These are phyloP conservation scores for Microcebus griseorufus DNA, from an alignment of 2,113 vertebrate genomes.

Conservation along the genomic window DNA sequence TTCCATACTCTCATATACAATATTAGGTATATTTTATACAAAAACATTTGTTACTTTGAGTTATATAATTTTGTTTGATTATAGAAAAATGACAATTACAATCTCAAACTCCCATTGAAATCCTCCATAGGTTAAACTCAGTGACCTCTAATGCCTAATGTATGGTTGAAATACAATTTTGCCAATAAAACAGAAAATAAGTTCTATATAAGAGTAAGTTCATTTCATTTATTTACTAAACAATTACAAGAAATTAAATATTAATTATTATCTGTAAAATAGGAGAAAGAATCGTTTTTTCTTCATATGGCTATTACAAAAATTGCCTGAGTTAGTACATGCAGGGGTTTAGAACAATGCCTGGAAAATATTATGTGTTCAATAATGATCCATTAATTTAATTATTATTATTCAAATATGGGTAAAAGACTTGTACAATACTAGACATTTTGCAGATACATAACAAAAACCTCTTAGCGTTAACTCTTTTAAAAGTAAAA, in stretches of 20 bases:
- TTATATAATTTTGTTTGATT: neutral
- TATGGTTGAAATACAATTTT: conserved; percentile 17
- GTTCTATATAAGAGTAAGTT: neutral
- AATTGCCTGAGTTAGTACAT: neutral
- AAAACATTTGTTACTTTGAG: neutral
- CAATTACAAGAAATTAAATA: neutral
- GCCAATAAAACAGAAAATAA: neutral
- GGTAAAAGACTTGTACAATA: neutral
- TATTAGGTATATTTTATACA: neutral
- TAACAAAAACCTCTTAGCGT: neutral
- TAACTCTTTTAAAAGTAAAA: neutral
- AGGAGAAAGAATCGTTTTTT: neutral
- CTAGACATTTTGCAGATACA: neutral
- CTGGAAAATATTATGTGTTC: neutral
- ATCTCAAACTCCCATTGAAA: neutral
- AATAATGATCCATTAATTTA: neutral
- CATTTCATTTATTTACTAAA: neutral
- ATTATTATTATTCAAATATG: neutral
- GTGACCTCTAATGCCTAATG: neutral
- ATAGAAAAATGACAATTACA: neutral
- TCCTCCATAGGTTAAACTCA: neutral
- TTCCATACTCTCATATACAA: neutral
- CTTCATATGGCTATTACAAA: neutral
- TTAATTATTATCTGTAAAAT: neutral
- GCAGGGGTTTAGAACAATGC: neutral